phyloP scores from a whole-genome alignment of 1,140 invertebrate species.

The Bombus breviceps region DNA sequence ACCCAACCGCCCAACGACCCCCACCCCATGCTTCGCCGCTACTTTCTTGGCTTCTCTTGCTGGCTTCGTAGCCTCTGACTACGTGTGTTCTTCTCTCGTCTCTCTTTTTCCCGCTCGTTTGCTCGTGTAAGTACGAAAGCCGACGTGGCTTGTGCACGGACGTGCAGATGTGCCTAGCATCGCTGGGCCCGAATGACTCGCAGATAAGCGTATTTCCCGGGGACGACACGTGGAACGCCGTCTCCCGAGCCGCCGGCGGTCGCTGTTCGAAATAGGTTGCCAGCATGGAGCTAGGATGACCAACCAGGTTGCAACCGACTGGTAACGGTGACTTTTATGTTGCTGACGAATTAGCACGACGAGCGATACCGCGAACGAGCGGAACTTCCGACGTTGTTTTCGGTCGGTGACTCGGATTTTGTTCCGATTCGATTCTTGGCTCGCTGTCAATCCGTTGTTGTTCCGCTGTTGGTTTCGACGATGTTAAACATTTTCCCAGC shows the following conservation, averaged over 20 bases:
- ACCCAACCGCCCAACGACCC: constrained; percentile 48
- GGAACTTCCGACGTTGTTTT: too few species aligned
- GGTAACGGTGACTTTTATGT: too few species aligned
- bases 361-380: too few species aligned
- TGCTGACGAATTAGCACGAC: too few species aligned
- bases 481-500: neutral
- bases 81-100: constrained; percentile 44
- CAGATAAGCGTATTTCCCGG: neutral
- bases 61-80: neutral
- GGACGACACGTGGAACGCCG: constrained; percentile 29
- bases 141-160: constrained; percentile 59
- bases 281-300: neutral
- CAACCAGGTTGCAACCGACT: neutral
- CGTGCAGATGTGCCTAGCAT: constrained; percentile 64
- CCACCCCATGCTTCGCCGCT: constrained; percentile 57
- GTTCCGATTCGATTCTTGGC: too few species aligned
- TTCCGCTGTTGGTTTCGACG: neutral
- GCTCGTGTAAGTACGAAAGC: constrained; percentile 65
- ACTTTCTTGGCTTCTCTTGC: constrained; percentile 65
- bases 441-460: too few species aligned
- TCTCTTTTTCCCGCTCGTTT: constrained; percentile 51
- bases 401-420: too few species aligned
- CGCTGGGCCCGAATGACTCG: constrained; percentile 43
- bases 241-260: neutral
- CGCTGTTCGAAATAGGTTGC: constrained; percentile 6